Evolutionary conservation across 2,888 invertebrate genomes (phyloP).

Genomic region (Drosophila villosipedis): DNA sequence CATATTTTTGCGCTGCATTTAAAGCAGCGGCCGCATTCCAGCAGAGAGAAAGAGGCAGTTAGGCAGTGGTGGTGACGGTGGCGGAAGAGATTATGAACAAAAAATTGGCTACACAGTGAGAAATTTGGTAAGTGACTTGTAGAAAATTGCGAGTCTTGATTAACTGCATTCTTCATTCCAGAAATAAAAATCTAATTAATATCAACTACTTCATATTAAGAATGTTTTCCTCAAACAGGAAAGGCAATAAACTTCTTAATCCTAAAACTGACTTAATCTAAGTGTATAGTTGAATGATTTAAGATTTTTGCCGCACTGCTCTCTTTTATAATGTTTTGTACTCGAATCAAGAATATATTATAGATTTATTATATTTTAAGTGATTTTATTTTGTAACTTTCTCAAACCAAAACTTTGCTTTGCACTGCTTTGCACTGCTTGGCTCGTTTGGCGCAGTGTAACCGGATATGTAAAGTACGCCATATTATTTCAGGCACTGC

Average conservation of each 20-base stretch:
- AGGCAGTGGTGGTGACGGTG: neutral
- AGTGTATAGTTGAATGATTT: neutral
- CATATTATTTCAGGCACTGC: conserved; percentile 51
- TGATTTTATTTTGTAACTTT: neutral
- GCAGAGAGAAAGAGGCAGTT: too few species aligned
- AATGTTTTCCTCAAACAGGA: neutral
- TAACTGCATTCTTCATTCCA: neutral
- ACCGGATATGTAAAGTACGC: conserved; percentile 44
- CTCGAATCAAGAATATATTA: too few species aligned
- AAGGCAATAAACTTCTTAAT: neutral
- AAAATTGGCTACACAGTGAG: conserved; percentile 11
- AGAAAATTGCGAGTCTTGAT: neutral
- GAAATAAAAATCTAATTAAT: neutral
- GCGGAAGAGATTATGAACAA: neutral
- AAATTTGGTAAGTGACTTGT: neutral
- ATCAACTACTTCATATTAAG: neutral
- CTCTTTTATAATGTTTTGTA: neutral
- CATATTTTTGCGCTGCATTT: conserved; percentile 30
- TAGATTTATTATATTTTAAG: neutral
- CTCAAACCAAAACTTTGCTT: neutral
- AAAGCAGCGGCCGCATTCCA: neutral
- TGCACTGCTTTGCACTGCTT: too few species aligned
- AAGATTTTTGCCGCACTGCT: neutral
- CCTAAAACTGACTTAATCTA: neutral
- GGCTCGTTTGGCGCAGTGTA: conserved; percentile 24